Evolutionary conservation across 2,113 vertebrate genomes (phyloP).

Genomic region (Orycteropus afer): DNA sequence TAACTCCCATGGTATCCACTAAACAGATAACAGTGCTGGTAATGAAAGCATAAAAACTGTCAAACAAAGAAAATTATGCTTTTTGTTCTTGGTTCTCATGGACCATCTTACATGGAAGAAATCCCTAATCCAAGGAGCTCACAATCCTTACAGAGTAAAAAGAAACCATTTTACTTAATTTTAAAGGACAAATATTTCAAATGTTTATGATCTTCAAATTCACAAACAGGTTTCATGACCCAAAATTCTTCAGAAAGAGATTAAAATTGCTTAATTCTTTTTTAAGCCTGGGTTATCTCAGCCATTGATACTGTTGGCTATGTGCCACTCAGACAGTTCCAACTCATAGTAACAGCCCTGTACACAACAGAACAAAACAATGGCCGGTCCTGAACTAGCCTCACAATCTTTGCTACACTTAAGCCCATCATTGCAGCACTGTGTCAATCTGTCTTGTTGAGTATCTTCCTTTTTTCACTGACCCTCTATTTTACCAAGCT

Average conservation of each 20-base stretch:
- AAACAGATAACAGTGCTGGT: not conserved
- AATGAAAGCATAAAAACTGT: conserved; percentile 8
- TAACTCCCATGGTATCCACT: not conserved
- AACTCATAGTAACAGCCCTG: too few species aligned
- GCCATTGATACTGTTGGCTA: too few species aligned
- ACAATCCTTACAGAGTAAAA: not conserved
- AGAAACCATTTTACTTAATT: too few species aligned
- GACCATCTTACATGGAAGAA: conserved; percentile 15
- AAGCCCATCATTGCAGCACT: too few species aligned
- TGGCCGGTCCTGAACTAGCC: too few species aligned
- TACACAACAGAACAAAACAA: too few species aligned
- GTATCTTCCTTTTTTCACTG: too few species aligned
- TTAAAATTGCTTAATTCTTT: conserved; percentile 34
- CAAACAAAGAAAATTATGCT: not conserved
- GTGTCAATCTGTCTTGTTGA: too few species aligned
- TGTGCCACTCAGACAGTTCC: too few species aligned
- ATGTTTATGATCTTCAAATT: conserved; percentile 1
- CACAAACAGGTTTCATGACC: conserved; percentile 26
- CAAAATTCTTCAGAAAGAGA: conserved; percentile 15
- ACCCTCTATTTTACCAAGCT: too few species aligned
- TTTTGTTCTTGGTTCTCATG: conserved; percentile 32
- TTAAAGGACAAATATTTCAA: conserved; percentile 36
- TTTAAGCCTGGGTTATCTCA: not conserved
- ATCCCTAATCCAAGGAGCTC: not conserved
- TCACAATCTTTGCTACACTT: too few species aligned